Conservation (phyloP, 2,797 vertebrate genomes). For the Delichon dasypus region DNA sequence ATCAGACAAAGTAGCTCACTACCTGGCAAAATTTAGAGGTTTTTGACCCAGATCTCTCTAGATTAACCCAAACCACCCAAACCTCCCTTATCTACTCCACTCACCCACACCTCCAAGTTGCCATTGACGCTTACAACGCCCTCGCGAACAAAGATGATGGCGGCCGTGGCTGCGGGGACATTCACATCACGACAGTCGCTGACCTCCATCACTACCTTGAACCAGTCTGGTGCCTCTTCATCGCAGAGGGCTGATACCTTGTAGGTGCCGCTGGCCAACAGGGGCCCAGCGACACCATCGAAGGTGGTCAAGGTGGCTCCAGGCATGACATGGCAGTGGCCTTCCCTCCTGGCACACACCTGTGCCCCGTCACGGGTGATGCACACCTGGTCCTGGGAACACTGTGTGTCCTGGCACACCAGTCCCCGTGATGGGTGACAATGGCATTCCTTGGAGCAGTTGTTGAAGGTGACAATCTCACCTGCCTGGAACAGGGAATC, state of each 20-base stretch:
- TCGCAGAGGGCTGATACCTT: conserved; percentile 6
- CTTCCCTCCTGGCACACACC: neutral
- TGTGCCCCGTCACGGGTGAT: neutral
- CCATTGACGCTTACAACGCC: neutral
- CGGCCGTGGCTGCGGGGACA: fast-evolving
- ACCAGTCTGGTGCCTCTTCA: neutral
- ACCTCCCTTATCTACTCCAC: neutral
- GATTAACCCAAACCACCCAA: neutral
- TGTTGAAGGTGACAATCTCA: neutral
- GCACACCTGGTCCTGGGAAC: neutral
- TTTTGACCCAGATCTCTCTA: neutral
- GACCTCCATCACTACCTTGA: conserved; percentile 56
- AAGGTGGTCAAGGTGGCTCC: conserved; percentile 29
- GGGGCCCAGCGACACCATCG: fast-evolving
- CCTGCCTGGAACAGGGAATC: neutral
- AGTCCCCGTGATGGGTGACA: neutral
- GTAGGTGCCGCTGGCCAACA: neutral
- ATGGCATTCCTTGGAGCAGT: conserved; percentile 8
- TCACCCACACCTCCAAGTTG: conserved; percentile 49
- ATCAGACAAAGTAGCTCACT: neutral
- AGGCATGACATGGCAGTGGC: fast-evolving
- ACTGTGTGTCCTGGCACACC: fast-evolving
- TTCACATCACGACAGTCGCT: neutral
- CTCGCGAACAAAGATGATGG: neutral
- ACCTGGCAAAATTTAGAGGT: neutral